Evolutionary conservation across 2,113 vertebrate genomes (phyloP).

Genomic region (Riparia riparia): DNA sequence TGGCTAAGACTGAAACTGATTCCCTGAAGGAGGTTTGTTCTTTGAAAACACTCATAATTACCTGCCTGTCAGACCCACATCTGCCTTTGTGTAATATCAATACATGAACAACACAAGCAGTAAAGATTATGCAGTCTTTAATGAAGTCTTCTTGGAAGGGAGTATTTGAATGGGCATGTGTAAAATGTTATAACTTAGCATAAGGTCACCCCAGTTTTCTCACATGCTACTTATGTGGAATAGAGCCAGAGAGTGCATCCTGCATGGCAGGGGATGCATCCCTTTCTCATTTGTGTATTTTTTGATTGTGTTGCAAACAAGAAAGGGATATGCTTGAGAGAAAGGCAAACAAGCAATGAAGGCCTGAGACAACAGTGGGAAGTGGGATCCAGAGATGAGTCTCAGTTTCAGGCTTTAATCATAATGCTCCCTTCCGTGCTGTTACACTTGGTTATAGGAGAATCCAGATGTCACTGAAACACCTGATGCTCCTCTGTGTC

Average conservation of each 20-base stretch:
- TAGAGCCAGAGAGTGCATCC: neutral
- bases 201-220: neutral
- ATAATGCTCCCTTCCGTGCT: neutral
- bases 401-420: neutral
- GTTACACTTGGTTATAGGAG: neutral
- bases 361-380: neutral
- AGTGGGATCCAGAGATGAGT: neutral
- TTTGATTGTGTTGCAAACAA: neutral
- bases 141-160: neutral
- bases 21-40: neutral
- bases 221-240: rapidly evolving
- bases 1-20: neutral
- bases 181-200: neutral
- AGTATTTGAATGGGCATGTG: neutral
- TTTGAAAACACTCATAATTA: neutral
- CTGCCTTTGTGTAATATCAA: neutral
- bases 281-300: neutral
- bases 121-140: neutral
- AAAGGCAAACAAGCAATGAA: neutral
- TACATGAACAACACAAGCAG: neutral
- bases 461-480: neutral
- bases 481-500: neutral
- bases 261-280: rapidly evolving
- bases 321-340: neutral
- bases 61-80: neutral